These are phyloP conservation scores for Brachyopa scutellaris DNA, from an alignment of 2,888 invertebrate genomes.

Conservation along the genomic window DNA sequence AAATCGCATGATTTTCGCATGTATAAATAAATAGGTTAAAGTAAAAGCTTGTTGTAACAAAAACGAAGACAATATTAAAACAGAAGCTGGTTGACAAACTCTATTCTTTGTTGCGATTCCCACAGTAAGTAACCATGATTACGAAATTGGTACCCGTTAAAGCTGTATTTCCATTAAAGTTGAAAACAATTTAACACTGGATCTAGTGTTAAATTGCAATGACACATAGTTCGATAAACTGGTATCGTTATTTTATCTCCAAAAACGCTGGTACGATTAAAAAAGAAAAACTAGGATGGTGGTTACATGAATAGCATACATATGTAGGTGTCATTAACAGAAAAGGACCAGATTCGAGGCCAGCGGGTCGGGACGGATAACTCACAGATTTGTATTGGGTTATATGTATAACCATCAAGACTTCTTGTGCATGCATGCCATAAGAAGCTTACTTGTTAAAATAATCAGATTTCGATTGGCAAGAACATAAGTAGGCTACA, in stretches of 20 bases:
- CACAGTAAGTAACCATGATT: too few relatives aligned
- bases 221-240: constrained; percentile 24
- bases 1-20: too few relatives aligned
- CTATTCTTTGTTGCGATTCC: too few relatives aligned
- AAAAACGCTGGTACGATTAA: constrained; percentile 7
- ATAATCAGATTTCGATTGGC: constrained; percentile 20
- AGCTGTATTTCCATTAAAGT: constrained; percentile 40
- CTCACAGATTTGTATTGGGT: neutral
- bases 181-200: constrained; percentile 55
- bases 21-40: too few relatives aligned
- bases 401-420: neutral
- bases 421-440: constrained; percentile 9
- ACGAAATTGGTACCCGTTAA: neutral
- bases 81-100: too few relatives aligned
- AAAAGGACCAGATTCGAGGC: constrained; percentile 46
- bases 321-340: constrained; percentile 69
- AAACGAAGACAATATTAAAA: too few relatives aligned
- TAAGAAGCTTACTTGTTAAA: constrained; percentile 14
- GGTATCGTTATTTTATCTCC: constrained; percentile 15
- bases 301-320: neutral
- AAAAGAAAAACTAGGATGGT: neutral
- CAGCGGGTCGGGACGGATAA: constrained; percentile 25
- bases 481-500: neutral
- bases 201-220: constrained; percentile 24
- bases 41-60: too few relatives aligned